Evolutionary conservation across 1,140 invertebrate genomes (phyloP), one percentile per base, ranked within the genome.

Genomic region (Argopecten irradians): DNA sequence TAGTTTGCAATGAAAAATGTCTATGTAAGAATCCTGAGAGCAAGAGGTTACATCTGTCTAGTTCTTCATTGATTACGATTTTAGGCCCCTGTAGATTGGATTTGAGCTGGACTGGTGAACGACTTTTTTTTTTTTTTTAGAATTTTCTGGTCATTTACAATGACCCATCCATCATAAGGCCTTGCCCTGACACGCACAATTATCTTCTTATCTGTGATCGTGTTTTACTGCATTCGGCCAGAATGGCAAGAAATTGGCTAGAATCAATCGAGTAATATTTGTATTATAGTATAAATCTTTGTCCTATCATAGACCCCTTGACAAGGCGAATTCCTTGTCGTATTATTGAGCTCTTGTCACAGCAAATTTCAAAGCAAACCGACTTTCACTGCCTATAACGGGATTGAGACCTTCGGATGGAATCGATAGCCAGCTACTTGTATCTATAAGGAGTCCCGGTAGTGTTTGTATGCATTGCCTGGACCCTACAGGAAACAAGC

Each of bases 21-120:
- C 8, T 71, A 5, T 1, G 13, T 5, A n/a, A 71, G 22, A 11
- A 71, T 28, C 55, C 28, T 22, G 55, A 28, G 55, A 28, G 8
- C 55, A 71, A 71, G n/a, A n/a, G 55, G 55, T 71, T 71, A 71
- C 55, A 71, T 71, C 55, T 71, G 55, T 71, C 55, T 28, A 71
- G 16, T 71, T 5, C 22, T n/a, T 71, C 55, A 71, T 0, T n/a
- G 55, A 71, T 71, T 71, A 71, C 22, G 16, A 71, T 71, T 28
- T 71, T 71, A 3, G 28, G 55, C 22, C 55, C 55, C 55, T 0
- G 16, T 71, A 5, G 55, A n/a, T 16, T 28, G 55, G 55, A 28
- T 71, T 71, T n/a, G 55, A 71, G 55, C 55, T 71, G 55, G 55
- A 71, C 55, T 28, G 55, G n/a, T 71, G 22, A 28, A n/a, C 22